Evolutionary conservation across 1,140 invertebrate genomes (phyloP), one percentile per base, ranked within the genome.

Genomic region (Hylyphantes graminicola): DNA sequence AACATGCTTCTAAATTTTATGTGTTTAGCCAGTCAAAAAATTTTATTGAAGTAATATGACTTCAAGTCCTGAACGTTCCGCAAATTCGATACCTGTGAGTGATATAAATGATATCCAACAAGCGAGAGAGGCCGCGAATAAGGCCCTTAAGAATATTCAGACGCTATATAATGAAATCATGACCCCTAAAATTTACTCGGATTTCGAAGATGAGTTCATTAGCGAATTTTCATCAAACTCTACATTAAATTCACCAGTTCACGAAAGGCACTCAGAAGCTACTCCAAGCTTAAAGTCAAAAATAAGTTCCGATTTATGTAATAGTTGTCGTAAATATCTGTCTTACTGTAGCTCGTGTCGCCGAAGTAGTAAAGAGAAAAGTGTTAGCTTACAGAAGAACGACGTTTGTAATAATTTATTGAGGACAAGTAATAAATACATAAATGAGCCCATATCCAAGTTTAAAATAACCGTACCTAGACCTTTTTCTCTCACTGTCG

Each of bases 81-180:
- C 67, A 51, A 51, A 51, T 70, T 12, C 67, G 8, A 51, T 51
- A 15, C 48, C 67, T n/a, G 50, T 70, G 17, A 7, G 11, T 48
- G 15, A 9, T 70, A 6, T 9, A n/a, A 51, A 70, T 70, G 61
- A 55, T 55, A 17, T 83, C 15, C 57, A 53, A 12, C 35, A 77
- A 59, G 51, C 61, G 0, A 17, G 72, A 85, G 65, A n/a, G 19
- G 53, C 54, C 7, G 74, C 82, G 7, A 70, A 59, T 15, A 57
- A 70, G 59, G 73, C 73, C 13, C 35, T 77, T 15, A 48, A 76
- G 15, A 59, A 68, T 67, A 85, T 76, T 59, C 17, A 85, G 7
- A 59, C n/a, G 6, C 15, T 77, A 0, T 85, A 85, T 59, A 17
- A 77, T 9, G 73, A 85, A 51, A 85, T 76, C 11, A 85, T 76